Evolutionary conservation across 2,113 vertebrate species (phyloP), one percentile per base, ranked within the genome.

Genomic region (Chelonoidis abingdonii): DNA sequence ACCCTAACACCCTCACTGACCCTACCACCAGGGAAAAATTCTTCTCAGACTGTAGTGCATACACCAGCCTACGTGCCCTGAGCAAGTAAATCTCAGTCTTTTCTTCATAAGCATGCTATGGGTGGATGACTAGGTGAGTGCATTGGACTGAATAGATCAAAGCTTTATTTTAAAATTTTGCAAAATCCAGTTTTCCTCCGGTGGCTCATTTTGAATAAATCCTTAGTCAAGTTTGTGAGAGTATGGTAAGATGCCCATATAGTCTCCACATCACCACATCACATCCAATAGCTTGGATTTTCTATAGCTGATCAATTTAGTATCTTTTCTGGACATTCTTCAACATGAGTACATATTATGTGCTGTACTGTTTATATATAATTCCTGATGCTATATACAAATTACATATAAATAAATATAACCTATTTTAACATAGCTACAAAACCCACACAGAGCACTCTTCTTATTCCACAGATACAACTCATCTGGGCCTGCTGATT

Each of bases 321-420:
- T 13, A 52, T 85, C 13, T 86, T 49, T 80, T 27, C 75, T 24
- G 35, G 49, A 21, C 1, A 25, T 29, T 27, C 35, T 80, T 21
- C 4, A 75, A 80, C 27, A 84, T 65, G 38, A 2, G 17, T 65
- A 49, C 44, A 6, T 24, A 65, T 2, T 65, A 86, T 5, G 10
- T 94, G 29, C 72, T 57, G 22, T 44, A 14, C 4, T 38, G 57
- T 53, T 91, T 47, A 78, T 8, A 49, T 16, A 83, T 38, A 78
- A 84, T 89, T 91, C 6, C 3, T n/a, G 59, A 12, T 44, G 21
- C 21, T 44, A 25, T 44, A 76, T 16, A 9, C 50, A 35, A 80
- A 49, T 84, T 78, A n/a, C 50, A 86, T 31, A 88, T 56, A 80
- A 93, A 91, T 11, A 65, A 65, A n/a, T 65, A 35, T 19, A n/a